Percentiles rank a stretch among this genome's conserved stretches.
phyloP scores from a whole-genome alignment of 2,888 invertebrate genomes.

The Drepanosiphum platanoidis region DNA sequence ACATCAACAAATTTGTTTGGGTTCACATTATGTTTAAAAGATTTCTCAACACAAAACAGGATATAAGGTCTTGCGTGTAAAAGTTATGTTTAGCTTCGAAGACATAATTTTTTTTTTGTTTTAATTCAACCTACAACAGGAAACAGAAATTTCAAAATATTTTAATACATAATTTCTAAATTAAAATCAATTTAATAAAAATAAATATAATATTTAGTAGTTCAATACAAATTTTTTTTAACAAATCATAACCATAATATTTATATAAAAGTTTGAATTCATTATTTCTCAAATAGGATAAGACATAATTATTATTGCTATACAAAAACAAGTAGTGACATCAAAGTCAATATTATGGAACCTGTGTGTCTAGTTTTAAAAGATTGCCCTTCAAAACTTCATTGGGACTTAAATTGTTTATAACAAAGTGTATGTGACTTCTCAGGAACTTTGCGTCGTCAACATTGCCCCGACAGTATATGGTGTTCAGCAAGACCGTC shows the following conservation, averaged over 20 bases:
- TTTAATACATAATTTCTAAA: neutral
- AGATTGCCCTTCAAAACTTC: conserved; percentile 42
- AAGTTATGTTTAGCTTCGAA: too few species aligned
- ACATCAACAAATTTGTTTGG: too few species aligned
- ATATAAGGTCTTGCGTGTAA: too few species aligned
- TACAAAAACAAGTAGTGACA: neutral
- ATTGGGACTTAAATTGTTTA: conserved; percentile 38
- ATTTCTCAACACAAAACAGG: too few species aligned
- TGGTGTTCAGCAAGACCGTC: conserved; percentile 41
- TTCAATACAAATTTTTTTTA: neutral
- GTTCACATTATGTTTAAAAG: too few species aligned
- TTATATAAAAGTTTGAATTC: neutral
- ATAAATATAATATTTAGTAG: neutral
- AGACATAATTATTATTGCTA: too few species aligned
- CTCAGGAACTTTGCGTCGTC: conserved; percentile 20
- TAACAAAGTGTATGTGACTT: conserved; percentile 29
- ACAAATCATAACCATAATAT: neutral
- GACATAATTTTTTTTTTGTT: too few species aligned
- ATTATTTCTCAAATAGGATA: neutral
- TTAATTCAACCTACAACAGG: neutral
- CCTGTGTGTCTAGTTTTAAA: conserved; percentile 32
- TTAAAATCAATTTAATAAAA: neutral
- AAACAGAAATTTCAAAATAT: neutral
- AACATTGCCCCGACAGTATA: conserved; percentile 42
- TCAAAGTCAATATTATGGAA: conserved; percentile 19